Conservation (phyloP, 2,797 vertebrate species). For the Crotalus adamanteus region DNA sequence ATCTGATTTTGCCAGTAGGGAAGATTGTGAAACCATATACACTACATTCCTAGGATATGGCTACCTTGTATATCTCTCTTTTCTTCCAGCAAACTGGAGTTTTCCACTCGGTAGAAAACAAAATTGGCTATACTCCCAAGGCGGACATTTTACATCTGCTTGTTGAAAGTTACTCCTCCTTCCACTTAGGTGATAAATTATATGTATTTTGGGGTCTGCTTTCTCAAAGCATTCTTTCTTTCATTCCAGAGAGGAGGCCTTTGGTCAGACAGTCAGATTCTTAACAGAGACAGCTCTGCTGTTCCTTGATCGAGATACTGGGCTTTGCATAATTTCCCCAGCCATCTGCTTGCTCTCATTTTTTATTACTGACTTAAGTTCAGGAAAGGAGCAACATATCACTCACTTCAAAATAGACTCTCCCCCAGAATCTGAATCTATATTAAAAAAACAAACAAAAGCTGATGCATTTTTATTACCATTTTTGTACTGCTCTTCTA, state of each 20-base stretch:
- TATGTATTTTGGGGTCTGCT: conserved; percentile 9
- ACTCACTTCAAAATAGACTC: background rate
- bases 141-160: conserved; percentile 21
- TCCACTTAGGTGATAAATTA: conserved; percentile 3
- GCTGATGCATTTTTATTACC: conserved; percentile 20
- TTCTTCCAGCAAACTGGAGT: background rate
- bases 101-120: background rate
- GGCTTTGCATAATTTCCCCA: conserved; percentile 15
- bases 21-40: background rate
- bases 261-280: background rate
- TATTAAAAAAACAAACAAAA: conserved; percentile 22
- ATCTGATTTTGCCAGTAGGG: background rate
- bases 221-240: conserved; percentile 23
- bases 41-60: background rate
- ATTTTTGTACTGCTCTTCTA: conserved; percentile 21
- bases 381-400: background rate
- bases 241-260: background rate
- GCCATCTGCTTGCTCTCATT: conserved; percentile 40
- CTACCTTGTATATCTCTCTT: background rate
- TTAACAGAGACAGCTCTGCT: background rate
- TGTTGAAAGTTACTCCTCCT: background rate
- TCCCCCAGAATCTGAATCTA: conserved; percentile 37
- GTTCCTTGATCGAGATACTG: conserved; percentile 14
- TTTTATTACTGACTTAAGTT: conserved; percentile 16
- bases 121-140: background rate